Evolutionary conservation across 2,888 invertebrate species (phyloP), one percentile per base, ranked within the genome.

Genomic region (Lasiommata megera): DNA sequence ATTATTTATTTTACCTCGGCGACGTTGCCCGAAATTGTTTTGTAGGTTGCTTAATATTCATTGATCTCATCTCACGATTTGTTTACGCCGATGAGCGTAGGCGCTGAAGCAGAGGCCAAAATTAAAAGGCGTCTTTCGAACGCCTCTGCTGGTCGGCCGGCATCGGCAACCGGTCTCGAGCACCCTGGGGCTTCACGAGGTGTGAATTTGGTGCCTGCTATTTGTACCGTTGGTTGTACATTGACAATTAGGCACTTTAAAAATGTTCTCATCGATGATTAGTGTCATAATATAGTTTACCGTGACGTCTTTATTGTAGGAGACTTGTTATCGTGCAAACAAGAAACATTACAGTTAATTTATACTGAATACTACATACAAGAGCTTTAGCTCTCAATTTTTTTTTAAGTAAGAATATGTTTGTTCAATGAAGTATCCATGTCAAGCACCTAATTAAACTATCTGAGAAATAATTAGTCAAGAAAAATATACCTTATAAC

Each of bases 31-130:
- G 78, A 81, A 82, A 86, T 85, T 84, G 78, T 88, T 85, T 82
- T 67, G 77, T 72, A 75, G 80, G 80, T 82, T 79, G 77, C 77
- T 88, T 85, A 84, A 84, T 88, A 89, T 88, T 86, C 86, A 87
- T 89, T 81, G 86, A 82, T 84, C 79, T 79, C 81, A 72, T 78
- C 79, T 82, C 74, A 79, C 77, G 80, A 83, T 87, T 86, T 85
- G 87, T 88, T 85, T 83, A 82, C 79, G 82, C 80, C 81, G 75
- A 64, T 67, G 65, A 56, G 71, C 71, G 74, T 83, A 79, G 83
- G 84, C 80, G 83, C 79, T 74, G 72, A 72, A 62, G 67, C 70
- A 70, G 73, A 76, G 74, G 76, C 68, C 78, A 78, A 79, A 81
- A 80, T 83, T 82, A 80, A 80, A 81, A 79, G 70, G 72, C 69